Evolutionary conservation across 2,113 vertebrate genomes (phyloP), one percentile per base, ranked within the genome.

Genomic region (Pygoscelis adeliae): DNA sequence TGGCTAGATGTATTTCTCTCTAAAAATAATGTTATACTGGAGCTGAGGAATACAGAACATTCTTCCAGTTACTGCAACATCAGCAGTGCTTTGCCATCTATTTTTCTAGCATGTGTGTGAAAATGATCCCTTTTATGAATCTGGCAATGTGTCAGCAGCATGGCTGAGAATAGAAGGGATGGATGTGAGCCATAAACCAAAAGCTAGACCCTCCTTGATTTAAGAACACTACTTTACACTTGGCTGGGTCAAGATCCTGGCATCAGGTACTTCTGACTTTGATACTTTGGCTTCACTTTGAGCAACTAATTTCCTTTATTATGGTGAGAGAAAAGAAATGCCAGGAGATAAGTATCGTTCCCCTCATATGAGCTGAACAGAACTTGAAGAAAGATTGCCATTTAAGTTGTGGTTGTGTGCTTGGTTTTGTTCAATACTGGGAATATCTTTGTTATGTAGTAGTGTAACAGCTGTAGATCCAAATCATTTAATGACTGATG

Each of bases 21-120:
- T 90, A 96, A 92, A 96, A 96, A 92, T 89, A 95, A 83, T 50
- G 42, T 92, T 92, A 30, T 69, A 66, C 86, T 74, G 49, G 81
- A 80, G 87, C 83, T 95, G 93, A 91, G 79, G 36, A 79, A 59
- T 61, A 77, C 52, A 55, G 89, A 91, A 79, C 32, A 38, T 53
- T 88, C 67, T 74, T 77, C 34, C 56, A 69, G 50, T 89, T 93
- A 72, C 46, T 95, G 89, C 90, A 85, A 49, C 44, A 87, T 85
- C 92, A 96, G 86, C 90, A 87, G 23, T 71, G 70, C 79, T 87
- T 72, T 82, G 44, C 79, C 52, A 65, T 92, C 44, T 93, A 59
- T 97, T 95, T 85, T 83, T 81, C 83, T 71, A 92, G 72, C n/a
- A 10, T 42, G 42, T 74, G 52, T 82, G 53, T 89, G 89, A 79